Evolutionary conservation across 2,113 vertebrate genomes (phyloP), one percentile per base, ranked within the genome.

Genomic region (Corapipo altera): DNA sequence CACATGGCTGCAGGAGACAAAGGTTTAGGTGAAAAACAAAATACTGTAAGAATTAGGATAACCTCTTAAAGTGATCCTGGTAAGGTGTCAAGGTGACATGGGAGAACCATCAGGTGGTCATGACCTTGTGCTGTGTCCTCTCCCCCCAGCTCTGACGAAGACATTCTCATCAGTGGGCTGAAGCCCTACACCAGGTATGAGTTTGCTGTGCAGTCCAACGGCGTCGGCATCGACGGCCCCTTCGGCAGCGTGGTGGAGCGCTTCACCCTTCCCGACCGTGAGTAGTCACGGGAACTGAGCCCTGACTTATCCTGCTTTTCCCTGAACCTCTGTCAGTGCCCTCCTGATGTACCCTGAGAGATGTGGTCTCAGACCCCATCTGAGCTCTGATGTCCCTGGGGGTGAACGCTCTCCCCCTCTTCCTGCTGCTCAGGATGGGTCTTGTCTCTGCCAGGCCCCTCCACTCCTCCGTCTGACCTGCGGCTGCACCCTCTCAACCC

Each of bases 141-240:
- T 64, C 90, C 78, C 2, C 11, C 26, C 97, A 99, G 99, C 97
- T 98, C 99, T 21, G 98, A 98, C 85, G 99, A 99, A 97, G 99
- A 99, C 96, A 98, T 99, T 80, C 98, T 99, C 71, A 98, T 99
- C 8, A 98, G 97, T 8, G 98, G 98, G 6, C 89, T 99, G 89
- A 99, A 99, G 97, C 99, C 99, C 11, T 99, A 99, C 96, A 99
- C 99, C 59, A 99, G 98, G 41, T 99, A 99, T 2, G 98, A 99
- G 97, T 98, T 99, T 96, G 99, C 99, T 0, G 98, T 99, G 27
- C 99, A 99, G 98, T 99, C 99, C 55, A 99, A 99, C 1, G 99
- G 98, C 0, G 95, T 98, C 62, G 98, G 98, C 51, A 96, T 98
- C 14, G 98, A 98, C 0, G 99, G 99, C 33, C 99, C 99, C 15